Evolutionary conservation across 2,113 vertebrate genomes (phyloP), one percentile per base, ranked within the genome.

Genomic region (Megalops atlanticus): DNA sequence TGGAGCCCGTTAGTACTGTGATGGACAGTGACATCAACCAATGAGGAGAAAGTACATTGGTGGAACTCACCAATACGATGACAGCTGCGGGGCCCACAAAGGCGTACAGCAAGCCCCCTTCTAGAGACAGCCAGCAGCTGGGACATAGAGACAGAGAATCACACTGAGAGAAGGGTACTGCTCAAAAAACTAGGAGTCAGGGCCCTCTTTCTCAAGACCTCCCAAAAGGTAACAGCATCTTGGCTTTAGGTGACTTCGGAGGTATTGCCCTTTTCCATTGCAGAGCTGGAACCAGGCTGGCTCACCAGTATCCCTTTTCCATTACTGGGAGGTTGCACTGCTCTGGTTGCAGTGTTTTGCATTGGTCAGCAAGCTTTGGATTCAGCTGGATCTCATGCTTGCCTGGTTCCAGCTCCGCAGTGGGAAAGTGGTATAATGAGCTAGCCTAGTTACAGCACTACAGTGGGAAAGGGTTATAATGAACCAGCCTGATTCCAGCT

Each of bases 41-140:
- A 0, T 64, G 16, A 12, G 10, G 36, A 47, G 16, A 76, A 31
- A 69, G 38, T 7, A 41, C 18, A 27, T 0, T 12, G 15, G 52
- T 4, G 38, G 45, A 7, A 92, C 96, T 87, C 94, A 98, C 97
- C 96, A 98, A 90, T 24, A 98, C 97, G 4, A 98, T 98, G 92
- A 97, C 96, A 0, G 97, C 97, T 1, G 97, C 97, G 0, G 97
- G 97, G 70, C 97, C 97, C 68, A 98, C 97, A 31, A 98, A 98
- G 85, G 97, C 97, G 0, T 98, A 98, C 76, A 98, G 94, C 84
- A 98, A 89, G 18, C 97, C 96, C 0, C 97, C 97, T 88, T 98
- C 97, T 88, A 98, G 90, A 0, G 97, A 98, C 35, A 98, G 93
- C 97, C 97, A 98, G 92, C 97, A 98, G 90, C 97, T 98, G 85